Evolutionary conservation across 2,888 invertebrate species (phyloP).

Genomic region (Lypha dubia): DNA sequence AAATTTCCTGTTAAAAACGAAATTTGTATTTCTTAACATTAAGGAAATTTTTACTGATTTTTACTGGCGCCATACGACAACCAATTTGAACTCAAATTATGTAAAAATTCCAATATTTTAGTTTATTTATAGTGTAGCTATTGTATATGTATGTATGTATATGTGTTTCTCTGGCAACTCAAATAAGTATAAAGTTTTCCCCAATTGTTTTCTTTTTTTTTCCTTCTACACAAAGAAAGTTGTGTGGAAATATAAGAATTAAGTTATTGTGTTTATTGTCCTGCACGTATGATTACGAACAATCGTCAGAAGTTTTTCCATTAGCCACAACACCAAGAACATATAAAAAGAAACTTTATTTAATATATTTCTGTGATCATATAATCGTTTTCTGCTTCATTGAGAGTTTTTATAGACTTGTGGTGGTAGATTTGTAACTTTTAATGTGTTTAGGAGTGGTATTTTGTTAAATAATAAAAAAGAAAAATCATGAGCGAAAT

Average conservation of each 20-base stretch:
- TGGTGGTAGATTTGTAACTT: not conserved
- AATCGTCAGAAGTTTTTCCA: conserved; percentile 58
- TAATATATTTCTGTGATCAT: conserved; percentile 27
- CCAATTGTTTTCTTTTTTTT: conserved; percentile 16
- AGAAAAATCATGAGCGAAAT: not conserved
- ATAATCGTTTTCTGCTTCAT: conserved; percentile 15
- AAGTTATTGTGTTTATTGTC: conserved; percentile 45
- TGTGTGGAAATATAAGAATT: not conserved
- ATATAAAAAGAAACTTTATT: conserved; percentile 14
- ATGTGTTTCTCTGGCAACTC: not conserved
- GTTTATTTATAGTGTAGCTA: no score
- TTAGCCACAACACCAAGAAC: conserved; percentile 30
- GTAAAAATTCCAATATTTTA: no score
- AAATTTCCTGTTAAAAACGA: no score
- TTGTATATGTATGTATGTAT: not conserved
- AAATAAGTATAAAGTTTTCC: not conserved
- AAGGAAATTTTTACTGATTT: no score
- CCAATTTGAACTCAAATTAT: no score
- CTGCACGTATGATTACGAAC: conserved; percentile 45
- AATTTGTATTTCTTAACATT: no score
- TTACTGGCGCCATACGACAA: no score
- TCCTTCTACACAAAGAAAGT: not conserved
- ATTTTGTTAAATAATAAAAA: not conserved
- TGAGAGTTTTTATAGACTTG: not conserved
- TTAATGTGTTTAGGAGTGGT: not conserved